Conservation (phyloP, 2,113 vertebrate species). For the Pollachius pollachius region DNA sequence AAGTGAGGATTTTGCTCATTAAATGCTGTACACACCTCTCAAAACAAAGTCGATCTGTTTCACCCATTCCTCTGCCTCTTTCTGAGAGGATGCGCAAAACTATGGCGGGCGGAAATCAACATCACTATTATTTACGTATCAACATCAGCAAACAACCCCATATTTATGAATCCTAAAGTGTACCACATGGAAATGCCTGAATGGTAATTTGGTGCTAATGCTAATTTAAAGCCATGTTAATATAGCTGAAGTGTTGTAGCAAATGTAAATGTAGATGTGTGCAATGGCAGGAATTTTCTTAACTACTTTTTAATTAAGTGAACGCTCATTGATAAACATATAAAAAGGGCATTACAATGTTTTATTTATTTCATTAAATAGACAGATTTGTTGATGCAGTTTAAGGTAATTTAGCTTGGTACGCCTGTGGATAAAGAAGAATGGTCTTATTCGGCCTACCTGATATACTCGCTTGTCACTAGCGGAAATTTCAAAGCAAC, state of each 20-base stretch:
- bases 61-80: slow-evolving; percentile 94
- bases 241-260: no score
- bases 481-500: slow-evolving; percentile 94
- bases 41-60: slow-evolving; percentile 88
- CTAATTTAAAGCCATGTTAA: no score
- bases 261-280: neutral
- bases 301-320: no score
- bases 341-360: slow-evolving; percentile 1
- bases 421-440: no score
- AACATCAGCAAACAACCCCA: slow-evolving; percentile 63
- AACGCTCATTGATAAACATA: no score
- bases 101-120: slow-evolving; percentile 56
- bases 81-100: slow-evolving; percentile 89
- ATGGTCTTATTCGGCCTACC: slow-evolving; percentile 61
- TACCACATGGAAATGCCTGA: slow-evolving; percentile 42
- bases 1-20: neutral
- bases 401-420: neutral
- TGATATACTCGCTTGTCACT: slow-evolving; percentile 95
- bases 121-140: slow-evolving; percentile 48
- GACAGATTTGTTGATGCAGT: no score
- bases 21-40: slow-evolving; percentile 77
- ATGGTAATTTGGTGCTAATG: neutral
- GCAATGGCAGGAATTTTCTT: no score
- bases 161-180: slow-evolving; percentile 58
- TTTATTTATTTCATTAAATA: no score